phyloP scores from a whole-genome alignment of 2,888 invertebrate species.

The Agriopis leucophaearia region DNA sequence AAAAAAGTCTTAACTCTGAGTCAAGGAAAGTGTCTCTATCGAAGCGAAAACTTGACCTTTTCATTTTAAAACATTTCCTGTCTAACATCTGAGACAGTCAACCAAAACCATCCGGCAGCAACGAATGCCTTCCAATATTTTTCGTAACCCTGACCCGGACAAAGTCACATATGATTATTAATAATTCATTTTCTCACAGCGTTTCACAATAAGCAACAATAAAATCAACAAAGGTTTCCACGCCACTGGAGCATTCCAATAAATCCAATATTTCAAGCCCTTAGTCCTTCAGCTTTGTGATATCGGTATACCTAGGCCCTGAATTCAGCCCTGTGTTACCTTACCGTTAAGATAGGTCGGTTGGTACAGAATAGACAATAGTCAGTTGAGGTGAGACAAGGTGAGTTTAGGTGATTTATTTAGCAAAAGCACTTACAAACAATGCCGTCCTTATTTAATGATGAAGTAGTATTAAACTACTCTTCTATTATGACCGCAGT shows the following conservation, averaged over 20 bases:
- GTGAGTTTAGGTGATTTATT: conserved; percentile 38
- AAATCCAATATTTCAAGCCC: conserved; percentile 34
- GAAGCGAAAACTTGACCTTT: conserved; percentile 1
- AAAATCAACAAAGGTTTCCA: conserved; percentile 34
- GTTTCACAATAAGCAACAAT: conserved; percentile 25
- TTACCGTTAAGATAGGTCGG: conserved; percentile 29
- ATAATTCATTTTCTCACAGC: conserved; percentile 5
- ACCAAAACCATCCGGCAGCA: neutral
- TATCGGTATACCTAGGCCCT: conserved; percentile 1
- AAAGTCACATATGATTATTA: neutral
- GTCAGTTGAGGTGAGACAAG: conserved; percentile 33
- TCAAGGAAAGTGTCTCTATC: neutral
- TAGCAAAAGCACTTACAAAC: conserved; percentile 39
- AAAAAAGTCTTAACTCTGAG: too few species aligned
- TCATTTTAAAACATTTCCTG: neutral
- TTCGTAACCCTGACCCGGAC: conserved; percentile 11
- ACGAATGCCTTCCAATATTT: conserved; percentile 6
- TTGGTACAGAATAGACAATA: neutral
- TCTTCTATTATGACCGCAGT: too few species aligned
- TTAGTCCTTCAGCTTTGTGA: conserved; percentile 7
- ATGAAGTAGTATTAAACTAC: neutral
- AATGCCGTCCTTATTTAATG: conserved; percentile 13
- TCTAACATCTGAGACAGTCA: neutral
- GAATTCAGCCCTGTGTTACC: conserved; percentile 24
- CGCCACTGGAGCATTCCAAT: conserved; percentile 34